These are phyloP conservation scores for Spilosoma lubricipeda DNA, from an alignment of 2,888 invertebrate species.

Conservation along the genomic window DNA sequence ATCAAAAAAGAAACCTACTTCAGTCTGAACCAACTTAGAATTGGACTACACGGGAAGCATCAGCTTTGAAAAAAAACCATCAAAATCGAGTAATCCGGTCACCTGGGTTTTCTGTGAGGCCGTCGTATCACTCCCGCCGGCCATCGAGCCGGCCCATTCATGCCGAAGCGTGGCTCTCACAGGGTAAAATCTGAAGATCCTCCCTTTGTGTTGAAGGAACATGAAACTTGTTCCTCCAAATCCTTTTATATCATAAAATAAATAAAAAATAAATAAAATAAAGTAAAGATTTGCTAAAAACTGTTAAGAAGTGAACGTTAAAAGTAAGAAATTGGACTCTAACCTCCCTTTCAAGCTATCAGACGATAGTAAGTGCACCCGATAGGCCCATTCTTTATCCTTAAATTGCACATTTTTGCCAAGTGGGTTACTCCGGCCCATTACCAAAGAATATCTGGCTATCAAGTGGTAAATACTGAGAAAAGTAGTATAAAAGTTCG, in stretches of 20 bases:
- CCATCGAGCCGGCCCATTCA: no score
- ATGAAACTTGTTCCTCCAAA: no score
- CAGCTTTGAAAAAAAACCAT: no score
- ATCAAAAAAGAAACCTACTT: no score
- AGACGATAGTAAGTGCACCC: neutral
- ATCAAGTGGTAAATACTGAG: neutral
- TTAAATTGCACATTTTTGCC: slow-evolving; percentile 9
- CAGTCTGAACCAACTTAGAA: no score
- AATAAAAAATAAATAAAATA: neutral
- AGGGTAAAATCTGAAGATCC: no score
- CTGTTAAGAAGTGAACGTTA: neutral
- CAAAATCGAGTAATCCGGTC: no score
- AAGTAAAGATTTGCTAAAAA: neutral
- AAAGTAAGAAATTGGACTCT: neutral
- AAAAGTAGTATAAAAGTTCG: neutral
- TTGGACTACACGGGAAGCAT: no score
- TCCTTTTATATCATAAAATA: neutral
- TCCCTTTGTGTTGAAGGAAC: no score
- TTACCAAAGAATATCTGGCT: neutral
- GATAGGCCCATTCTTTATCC: neutral
- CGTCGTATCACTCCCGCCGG: no score
- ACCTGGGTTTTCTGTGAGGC: no score
- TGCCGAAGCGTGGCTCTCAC: no score
- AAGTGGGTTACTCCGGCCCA: slow-evolving; percentile 4
- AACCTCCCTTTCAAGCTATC: neutral